Base-by-base conservation (phyloP, 2,888 invertebrate genomes). In the Netelia virgata region DNA sequence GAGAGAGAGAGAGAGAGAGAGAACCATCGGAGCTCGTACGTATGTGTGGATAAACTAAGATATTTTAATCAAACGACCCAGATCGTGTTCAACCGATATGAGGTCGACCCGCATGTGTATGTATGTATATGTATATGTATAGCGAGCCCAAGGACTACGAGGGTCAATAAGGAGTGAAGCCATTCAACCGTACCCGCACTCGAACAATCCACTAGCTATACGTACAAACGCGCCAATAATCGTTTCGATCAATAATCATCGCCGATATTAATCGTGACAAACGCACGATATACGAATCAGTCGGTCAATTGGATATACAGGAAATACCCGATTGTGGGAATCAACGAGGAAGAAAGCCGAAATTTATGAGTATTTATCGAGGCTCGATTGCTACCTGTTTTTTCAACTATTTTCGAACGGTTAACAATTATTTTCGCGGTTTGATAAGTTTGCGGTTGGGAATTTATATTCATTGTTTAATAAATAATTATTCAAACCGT, bases 81-180 rank as follows among this genome's bases (percentile, higher is more conserved):
- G 89, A 91, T 91, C 84, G 82, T 87, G 81, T 66, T 73, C 70
- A 85, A 87, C 89, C 87, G 86, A 89, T 90, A 91, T 87, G 89
- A 88, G 77, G n/a, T 50, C 88, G 88, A 85, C 90, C 89, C 89
- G 87, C 88, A 90, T 89, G 79, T 86, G 82, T 69, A 23, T 23
- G 28, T 28, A 23, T 20, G 59, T 59, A 23, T 20, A 59, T 28
- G 18, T 18, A 50, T n/a, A 57, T 18, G 9, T 9, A 18, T 20
- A 57, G 20, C 63, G 20, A 63, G 63, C 50, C 36, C 91, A 90
- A 91, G 90, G 90, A 84, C 85, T 78, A 59, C 75, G 50, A 69
- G 77, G 85, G 79, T 85, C 79, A 72, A 79, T 72, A 76, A 78
- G 82, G 78, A 82, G 78, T 55, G 64, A 79, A 70, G 72, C 64